phyloP scores from a whole-genome alignment of 2,888 invertebrate genomes.

The Mycalesis mineus region DNA sequence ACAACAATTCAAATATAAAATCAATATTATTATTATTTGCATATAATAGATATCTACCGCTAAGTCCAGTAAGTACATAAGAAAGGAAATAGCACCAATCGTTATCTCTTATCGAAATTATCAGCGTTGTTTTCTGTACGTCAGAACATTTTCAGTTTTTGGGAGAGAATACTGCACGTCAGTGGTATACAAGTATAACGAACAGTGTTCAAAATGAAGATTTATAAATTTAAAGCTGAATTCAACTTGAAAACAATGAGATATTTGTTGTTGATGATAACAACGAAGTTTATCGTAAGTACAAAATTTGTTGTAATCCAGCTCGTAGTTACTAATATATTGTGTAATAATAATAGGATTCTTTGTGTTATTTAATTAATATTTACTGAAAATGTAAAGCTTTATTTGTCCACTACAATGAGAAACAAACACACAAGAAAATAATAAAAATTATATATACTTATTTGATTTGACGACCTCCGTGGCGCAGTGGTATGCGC shows the following conservation, averaged over 20 bases:
- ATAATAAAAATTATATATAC: no score
- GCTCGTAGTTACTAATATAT: no score
- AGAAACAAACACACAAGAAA: no score
- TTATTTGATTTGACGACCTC: no score
- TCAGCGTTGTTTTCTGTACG: background rate
- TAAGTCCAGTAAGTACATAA: background rate
- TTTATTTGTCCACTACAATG: no score
- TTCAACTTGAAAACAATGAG: slow-evolving; percentile 70
- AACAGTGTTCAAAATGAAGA: background rate
- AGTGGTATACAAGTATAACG: background rate
- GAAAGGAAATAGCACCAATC: background rate
- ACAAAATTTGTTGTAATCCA: background rate
- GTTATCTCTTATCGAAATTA: slow-evolving; percentile 3
- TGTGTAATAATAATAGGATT: no score
- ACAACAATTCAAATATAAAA: no score
- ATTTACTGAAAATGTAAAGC: no score
- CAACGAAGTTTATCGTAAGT: slow-evolving; percentile 70
- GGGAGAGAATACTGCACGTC: background rate
- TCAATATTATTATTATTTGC: no score
- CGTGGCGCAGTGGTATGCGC: no score
- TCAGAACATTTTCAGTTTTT: background rate
- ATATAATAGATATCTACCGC: no score
- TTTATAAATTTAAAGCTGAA: slow-evolving; percentile 37
- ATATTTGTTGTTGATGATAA: slow-evolving; percentile 66
- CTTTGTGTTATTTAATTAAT: no score